These are phyloP conservation scores for Pteruthius melanotis DNA, from an alignment of 2,113 vertebrate genomes.

Conservation along the genomic window DNA sequence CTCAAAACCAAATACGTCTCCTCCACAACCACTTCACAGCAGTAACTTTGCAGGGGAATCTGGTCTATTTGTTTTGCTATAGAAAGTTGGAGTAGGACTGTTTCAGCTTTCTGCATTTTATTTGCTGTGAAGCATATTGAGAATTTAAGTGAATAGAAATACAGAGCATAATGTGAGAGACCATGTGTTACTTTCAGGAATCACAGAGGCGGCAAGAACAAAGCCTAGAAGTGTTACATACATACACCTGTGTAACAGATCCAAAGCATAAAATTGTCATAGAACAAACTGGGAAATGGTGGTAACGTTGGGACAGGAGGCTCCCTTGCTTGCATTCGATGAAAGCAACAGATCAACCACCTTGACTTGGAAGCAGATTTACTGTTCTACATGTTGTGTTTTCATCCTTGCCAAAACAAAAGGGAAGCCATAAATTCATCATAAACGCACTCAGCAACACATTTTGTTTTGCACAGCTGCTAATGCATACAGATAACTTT, in stretches of 20 bases:
- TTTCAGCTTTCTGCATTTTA: background rate
- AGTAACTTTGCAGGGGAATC: background rate
- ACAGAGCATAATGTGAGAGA: background rate
- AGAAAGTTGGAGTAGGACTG: background rate
- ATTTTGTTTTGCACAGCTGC: background rate
- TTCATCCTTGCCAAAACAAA: conserved; percentile 46
- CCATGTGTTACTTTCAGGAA: background rate
- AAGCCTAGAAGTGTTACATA: background rate
- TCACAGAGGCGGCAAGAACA: background rate
- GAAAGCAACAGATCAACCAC: background rate
- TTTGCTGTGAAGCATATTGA: background rate
- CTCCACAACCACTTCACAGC: background rate
- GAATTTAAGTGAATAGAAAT: background rate
- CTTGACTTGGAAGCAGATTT: conserved; percentile 17
- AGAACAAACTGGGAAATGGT: background rate
- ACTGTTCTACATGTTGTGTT: background rate
- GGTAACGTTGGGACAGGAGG: background rate
- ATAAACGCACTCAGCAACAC: background rate
- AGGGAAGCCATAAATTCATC: conserved; percentile 29
- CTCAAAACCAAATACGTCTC: background rate
- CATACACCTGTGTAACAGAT: background rate
- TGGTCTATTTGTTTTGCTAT: background rate
- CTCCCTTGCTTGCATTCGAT: background rate
- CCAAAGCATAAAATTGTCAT: background rate
- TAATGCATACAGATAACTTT: background rate